Evolutionary conservation across 2,888 invertebrate species (phyloP).

Genomic region (Cephus spinipes): DNA sequence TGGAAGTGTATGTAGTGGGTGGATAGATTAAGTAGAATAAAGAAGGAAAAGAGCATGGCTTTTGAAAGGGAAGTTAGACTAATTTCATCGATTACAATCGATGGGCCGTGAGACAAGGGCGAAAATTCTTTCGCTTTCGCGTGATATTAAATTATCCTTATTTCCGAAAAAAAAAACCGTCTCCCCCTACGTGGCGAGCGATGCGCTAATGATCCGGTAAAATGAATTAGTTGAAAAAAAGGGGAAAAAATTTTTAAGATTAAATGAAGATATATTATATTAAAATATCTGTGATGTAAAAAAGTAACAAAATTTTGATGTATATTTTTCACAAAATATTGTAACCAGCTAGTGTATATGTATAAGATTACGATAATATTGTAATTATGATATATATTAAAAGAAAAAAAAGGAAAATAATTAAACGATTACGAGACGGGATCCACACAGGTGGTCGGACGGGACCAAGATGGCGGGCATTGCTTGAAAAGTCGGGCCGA

Average conservation of each 20-base stretch:
- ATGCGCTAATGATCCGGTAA: slow-evolving; percentile 52
- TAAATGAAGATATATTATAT: slow-evolving; percentile 65
- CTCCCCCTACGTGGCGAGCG: slow-evolving; percentile 50
- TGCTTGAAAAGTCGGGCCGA: slow-evolving; percentile 52
- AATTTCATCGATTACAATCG: background rate
- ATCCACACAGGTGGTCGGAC: slow-evolving; percentile 60
- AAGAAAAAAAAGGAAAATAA: slow-evolving; percentile 29
- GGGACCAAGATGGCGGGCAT: slow-evolving; percentile 65
- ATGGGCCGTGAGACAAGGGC: background rate
- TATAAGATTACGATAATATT: slow-evolving; percentile 61
- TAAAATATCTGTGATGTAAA: slow-evolving; percentile 68
- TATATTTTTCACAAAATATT: slow-evolving; percentile 67
- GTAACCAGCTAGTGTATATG: slow-evolving; percentile 66
- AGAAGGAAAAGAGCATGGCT: background rate
- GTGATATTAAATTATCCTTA: background rate
- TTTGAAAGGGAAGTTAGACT: background rate
- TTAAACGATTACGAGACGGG: slow-evolving; percentile 41
- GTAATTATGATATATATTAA: slow-evolving; percentile 46
- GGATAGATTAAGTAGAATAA: background rate
- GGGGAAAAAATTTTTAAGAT: slow-evolving; percentile 59
- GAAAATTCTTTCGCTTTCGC: background rate
- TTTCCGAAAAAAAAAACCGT: slow-evolving; percentile 22
- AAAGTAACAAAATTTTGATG: slow-evolving; percentile 67
- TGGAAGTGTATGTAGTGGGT: background rate
- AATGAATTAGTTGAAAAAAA: slow-evolving; percentile 45